These are phyloP conservation scores for Molothrus aeneus DNA, from an alignment of 2,797 vertebrate genomes.

Conservation along the genomic window DNA sequence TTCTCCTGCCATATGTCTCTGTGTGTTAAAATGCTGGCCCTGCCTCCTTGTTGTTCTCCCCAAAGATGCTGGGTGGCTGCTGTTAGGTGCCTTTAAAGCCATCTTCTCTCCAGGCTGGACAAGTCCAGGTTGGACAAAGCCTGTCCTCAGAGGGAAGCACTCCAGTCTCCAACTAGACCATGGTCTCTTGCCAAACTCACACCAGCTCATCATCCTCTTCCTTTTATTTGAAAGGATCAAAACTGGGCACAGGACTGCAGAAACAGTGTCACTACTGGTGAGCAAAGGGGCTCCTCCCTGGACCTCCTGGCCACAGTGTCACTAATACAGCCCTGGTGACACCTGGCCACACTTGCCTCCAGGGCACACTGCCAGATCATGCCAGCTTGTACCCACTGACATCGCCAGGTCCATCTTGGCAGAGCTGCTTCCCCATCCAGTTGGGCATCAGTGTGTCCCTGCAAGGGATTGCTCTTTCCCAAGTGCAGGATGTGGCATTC, in stretches of 20 bases:
- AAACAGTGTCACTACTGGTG: not conserved
- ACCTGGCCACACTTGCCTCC: not conserved
- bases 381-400: no score
- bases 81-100: not conserved
- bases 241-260: not conserved
- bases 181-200: not conserved
- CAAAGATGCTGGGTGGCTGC: not conserved
- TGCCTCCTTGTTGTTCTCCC: not conserved
- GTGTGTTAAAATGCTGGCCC: not conserved
- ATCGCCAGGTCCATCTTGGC: not conserved
- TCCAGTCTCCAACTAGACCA: not conserved
- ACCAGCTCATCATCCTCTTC: not conserved
- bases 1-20: not conserved
- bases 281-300: not conserved
- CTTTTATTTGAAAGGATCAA: not conserved
- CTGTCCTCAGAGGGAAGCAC: not conserved
- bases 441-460: not conserved
- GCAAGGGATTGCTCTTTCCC: not conserved
- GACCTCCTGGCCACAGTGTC: not conserved
- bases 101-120: not conserved
- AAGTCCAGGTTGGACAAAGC: not conserved
- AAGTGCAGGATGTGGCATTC: not conserved
- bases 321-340: not conserved
- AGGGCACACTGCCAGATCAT: not conserved
- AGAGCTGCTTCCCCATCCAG: not conserved